phyloP scores from a whole-genome alignment of 2,797 vertebrate genomes.

The Masticophis lateralis region DNA sequence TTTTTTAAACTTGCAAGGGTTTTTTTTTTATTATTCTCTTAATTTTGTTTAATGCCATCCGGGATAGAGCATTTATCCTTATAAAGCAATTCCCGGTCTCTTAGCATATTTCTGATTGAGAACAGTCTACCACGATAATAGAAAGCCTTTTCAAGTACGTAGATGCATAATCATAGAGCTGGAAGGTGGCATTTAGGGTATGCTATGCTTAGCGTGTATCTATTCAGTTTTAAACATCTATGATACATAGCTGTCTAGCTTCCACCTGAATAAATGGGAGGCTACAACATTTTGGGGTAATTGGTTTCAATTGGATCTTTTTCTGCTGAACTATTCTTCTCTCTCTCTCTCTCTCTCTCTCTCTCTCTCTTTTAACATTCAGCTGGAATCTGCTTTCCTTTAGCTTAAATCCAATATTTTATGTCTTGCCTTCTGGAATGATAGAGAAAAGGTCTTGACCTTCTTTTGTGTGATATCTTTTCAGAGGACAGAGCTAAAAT shows the following conservation, averaged over 20 bases:
- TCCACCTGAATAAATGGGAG: not conserved
- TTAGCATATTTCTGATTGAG: constrained; percentile 37
- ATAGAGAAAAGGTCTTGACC: not conserved
- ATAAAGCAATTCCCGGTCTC: constrained; percentile 14
- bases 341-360: too few species aligned
- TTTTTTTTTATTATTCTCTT: not conserved
- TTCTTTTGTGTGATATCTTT: not conserved
- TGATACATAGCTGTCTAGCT: not conserved
- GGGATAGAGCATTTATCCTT: constrained; percentile 36
- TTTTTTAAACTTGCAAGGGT: not conserved
- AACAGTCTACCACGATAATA: constrained; percentile 4
- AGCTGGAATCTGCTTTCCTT: not conserved
- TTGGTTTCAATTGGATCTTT: not conserved
- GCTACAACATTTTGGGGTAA: not conserved
- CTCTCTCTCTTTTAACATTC: not conserved
- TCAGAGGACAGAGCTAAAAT: not conserved
- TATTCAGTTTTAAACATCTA: not conserved
- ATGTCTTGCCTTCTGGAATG: not conserved
- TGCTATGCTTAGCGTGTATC: not conserved
- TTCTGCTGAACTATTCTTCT: not conserved
- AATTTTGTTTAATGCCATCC: not conserved
- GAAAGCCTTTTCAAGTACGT: constrained; percentile 20
- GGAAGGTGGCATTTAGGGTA: not conserved
- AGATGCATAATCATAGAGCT: not conserved
- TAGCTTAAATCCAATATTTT: not conserved